Percentiles rank a stretch among this genome's conserved stretches.
phyloP scores from a whole-genome alignment of 2,113 vertebrate genomes.

The Cricetomys ansorgei region DNA sequence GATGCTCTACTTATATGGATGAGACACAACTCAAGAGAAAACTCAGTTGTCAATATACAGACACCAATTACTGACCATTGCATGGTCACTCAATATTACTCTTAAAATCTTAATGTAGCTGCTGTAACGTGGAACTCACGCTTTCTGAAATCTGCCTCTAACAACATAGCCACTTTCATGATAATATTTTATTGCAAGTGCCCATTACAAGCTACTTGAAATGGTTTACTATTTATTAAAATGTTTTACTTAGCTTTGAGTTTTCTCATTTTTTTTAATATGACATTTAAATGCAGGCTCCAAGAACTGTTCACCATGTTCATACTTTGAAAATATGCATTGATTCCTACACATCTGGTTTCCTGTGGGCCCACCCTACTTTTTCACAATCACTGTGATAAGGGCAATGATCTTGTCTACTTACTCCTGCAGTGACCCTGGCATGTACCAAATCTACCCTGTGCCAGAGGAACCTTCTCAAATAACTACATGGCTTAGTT shows the following conservation, averaged over 20 bases:
- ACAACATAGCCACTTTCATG: neutral
- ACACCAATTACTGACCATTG: neutral
- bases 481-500: neutral
- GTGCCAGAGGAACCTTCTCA: neutral
- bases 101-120: neutral
- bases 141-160: neutral
- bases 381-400: neutral
- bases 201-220: neutral
- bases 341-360: neutral
- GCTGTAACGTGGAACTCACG: neutral
- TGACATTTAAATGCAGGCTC: neutral
- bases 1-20: neutral
- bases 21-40: neutral
- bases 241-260: neutral
- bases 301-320: neutral
- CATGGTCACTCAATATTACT: neutral
- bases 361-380: fast-evolving
- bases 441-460: neutral
- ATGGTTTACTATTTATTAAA: neutral
- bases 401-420: neutral
- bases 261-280: neutral
- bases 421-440: neutral
- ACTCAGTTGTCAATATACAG: neutral
- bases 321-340: neutral
- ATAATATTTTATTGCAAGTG: neutral